A percentile compares a stretch with the other conserved stretches of the same genome.
Conservation (phyloP, 2,888 invertebrate genomes). For the Heliconius ethilla region DNA sequence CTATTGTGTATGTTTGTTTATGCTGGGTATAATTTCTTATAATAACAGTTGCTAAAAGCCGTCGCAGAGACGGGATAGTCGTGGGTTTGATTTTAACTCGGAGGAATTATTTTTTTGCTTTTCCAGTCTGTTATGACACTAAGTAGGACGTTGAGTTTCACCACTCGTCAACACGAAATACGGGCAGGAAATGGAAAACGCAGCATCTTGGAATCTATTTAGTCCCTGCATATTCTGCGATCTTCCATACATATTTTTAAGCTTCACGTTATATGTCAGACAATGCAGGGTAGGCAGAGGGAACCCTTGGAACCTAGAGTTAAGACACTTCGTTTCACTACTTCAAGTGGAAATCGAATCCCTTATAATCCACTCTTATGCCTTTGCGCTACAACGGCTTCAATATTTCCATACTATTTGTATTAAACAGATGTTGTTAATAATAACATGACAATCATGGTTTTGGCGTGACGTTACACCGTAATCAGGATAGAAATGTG, state of each 20-base stretch:
- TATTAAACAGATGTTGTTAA: slow-evolving; percentile 11
- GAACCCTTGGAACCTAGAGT: background rate
- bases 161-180: no score
- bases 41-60: background rate
- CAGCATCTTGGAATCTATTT: no score
- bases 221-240: no score
- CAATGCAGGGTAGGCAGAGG: no score
- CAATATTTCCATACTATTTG: background rate
- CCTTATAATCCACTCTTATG: background rate
- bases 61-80: accelerated
- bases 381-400: background rate
- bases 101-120: background rate
- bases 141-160: no score
- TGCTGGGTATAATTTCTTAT: background rate
- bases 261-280: background rate
- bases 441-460: slow-evolving; percentile 15
- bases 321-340: background rate
- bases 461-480: slow-evolving; percentile 19
- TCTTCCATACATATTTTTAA: background rate
- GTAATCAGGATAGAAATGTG: slow-evolving; percentile 22
- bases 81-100: background rate
- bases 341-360: background rate
- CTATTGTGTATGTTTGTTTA: background rate
- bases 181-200: no score
- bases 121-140: background rate